Base-by-base conservation (phyloP, 2,888 invertebrate species). In the Ecliptopera silaceata region DNA sequence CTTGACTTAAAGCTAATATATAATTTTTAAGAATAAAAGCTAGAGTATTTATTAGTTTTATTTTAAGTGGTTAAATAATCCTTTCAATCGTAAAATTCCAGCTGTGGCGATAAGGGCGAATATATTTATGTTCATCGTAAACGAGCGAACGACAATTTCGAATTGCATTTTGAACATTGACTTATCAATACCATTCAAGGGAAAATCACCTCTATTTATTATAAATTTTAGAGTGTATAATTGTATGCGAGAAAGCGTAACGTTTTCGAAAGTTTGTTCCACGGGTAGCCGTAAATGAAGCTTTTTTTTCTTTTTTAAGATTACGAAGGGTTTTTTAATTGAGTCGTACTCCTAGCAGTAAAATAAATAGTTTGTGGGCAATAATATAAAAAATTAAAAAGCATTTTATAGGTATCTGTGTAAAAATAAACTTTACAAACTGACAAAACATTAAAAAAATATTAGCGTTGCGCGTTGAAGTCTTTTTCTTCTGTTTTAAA, bases 391-490 rank as follows among this genome's bases (percentile, higher is more conserved):
- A 10, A 15, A 15, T 43, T 10, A 36, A 1, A 13, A 34, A 1
- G 13, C 13, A 15, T 1, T n/a, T n/a, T n/a, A n/a, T n/a, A n/a
- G n/a, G n/a, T n/a, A n/a, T n/a, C n/a, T n/a, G n/a, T 22, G 22
- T 22, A 22, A 22, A 22, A 22, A 22, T 5, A 22, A 22, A 22
- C n/a, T n/a, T n/a, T n/a, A n/a, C n/a, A n/a, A n/a, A n/a, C n/a
- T n/a, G n/a, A n/a, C n/a, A 20, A 18, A 17, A 49, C 1, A 10
- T 15, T 15, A 18, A 13, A 18, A 18, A 22, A 31, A 20, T 18
- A 44, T 31, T 31, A 45, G 36, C 8, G 38, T 20, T 38, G 58
- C 68, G 65, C 74, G 74, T 74, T 72, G 71, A 72, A 69, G 69
- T 72, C 74, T 74, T 68, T n/a, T 72, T 58, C n/a, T 59, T 63